Evolutionary conservation across 1,140 invertebrate genomes (phyloP), one percentile per base, ranked within the genome.

Genomic region (Sminthurinus signatus): DNA sequence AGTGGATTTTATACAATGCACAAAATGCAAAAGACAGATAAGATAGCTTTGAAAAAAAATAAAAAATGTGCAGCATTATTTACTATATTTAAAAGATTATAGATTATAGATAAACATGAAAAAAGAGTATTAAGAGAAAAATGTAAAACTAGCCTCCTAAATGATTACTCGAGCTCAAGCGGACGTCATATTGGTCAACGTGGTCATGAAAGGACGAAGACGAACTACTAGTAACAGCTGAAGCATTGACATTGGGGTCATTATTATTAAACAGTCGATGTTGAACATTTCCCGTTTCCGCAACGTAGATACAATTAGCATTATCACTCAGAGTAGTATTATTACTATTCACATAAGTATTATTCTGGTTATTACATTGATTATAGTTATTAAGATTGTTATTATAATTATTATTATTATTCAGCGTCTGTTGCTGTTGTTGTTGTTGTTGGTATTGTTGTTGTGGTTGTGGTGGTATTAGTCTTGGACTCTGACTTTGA

Each of bases 61-160:
- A 54, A 8, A 8, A 4, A 19, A 54, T 31, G 21, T 25, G 23
- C 8, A 14, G 29, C 17, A 4, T 12, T 5, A 19, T 4, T 19
- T 5, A n/a, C 2, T 25, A 29, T 17, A 29, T 4, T 10, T 15
- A 4, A 10, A 44, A 17, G 14, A 2, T 2, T 3, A 28, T 4
- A 5, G 12, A 28, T 5, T 28, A 43, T 8, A n/a, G n/a, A n/a
- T 8, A n/a, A 8, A 17, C 3, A 17, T 10, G 29, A 39, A 23
- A 42, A 57, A n/a, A 23, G 2, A 57, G 23, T 10, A 8, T 23
- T 4, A 17, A 17, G 51, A 56, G 42, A 46, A 29, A 46, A 63
- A 48, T 56, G 42, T 57, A 64, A 64, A 39, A 68, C 66, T 68
- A 56, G 66, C 66, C 66, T 68, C 62, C 66, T 68, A 68, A 64